phyloP scores from a whole-genome alignment of 35 echinoderm and acorn worm species.

The Apostichopus parvimensis region DNA sequence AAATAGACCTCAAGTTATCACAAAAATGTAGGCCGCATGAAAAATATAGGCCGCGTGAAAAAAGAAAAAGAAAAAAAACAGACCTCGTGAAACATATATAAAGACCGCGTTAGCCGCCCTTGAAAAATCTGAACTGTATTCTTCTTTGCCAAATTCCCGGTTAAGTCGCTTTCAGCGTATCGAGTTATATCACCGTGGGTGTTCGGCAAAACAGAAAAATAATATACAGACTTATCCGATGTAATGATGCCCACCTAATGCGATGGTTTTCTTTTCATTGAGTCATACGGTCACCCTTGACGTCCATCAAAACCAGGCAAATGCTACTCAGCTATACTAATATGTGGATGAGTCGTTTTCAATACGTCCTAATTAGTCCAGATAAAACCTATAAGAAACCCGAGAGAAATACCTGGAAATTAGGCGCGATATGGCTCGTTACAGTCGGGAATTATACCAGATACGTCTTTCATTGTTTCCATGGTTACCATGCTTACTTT shows the following conservation, averaged over 20 bases:
- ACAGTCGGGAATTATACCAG: too few relatives aligned
- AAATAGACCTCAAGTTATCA: too few relatives aligned
- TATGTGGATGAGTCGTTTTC: neutral
- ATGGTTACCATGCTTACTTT: too few relatives aligned
- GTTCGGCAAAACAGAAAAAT: neutral
- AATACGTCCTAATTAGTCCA: neutral
- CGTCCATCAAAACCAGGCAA: neutral
- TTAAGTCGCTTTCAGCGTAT: neutral
- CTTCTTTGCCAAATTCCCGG: neutral
- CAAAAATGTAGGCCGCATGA: too few relatives aligned
- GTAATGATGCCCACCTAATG: neutral
- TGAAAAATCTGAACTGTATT: neutral
- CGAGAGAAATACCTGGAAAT: too few relatives aligned
- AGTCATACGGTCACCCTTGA: neutral
- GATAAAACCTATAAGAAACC: neutral
- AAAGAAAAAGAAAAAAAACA: too few relatives aligned
- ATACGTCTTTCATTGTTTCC: too few relatives aligned
- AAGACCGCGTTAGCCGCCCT: too few relatives aligned
- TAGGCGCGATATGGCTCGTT: too few relatives aligned
- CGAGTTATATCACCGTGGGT: neutral
- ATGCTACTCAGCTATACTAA: too few relatives aligned
- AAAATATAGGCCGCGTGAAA: too few relatives aligned
- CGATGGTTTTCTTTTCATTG: neutral
- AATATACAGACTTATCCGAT: neutral
- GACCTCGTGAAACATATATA: too few relatives aligned